A percentile compares a stretch with the other conserved stretches of the same genome.
phyloP scores from a whole-genome alignment of 1,140 invertebrate species.

The Hesperophylax magnus region DNA sequence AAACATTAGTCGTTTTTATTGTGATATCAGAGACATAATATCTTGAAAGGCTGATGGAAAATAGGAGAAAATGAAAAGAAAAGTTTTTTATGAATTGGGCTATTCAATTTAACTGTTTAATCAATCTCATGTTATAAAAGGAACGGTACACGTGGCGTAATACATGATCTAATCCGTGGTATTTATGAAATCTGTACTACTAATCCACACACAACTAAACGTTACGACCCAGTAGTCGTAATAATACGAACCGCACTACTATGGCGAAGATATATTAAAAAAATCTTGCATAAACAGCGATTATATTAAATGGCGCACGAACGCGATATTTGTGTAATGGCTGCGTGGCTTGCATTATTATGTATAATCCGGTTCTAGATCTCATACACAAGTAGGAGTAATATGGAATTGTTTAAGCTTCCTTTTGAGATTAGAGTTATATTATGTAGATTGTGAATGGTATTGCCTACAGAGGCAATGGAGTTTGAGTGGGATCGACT shows the following conservation, averaged over 20 bases:
- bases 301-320: conserved; percentile 23
- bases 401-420: conserved; percentile 3
- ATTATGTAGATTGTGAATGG: no score
- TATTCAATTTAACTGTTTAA: no score
- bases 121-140: no score
- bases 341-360: conserved; percentile 1
- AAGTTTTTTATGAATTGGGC: no score
- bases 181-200: background rate
- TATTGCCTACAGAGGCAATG: no score
- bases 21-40: no score
- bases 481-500: no score
- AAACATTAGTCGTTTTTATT: no score
- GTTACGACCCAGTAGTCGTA: background rate
- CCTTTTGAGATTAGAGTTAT: no score
- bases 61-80: no score
- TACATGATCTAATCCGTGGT: background rate
- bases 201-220: background rate
- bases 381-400: background rate
- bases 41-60: no score
- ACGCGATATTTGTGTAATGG: conserved; percentile 7
- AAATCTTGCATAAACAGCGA: conserved; percentile 23
- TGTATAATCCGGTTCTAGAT: conserved; percentile 18
- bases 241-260: background rate
- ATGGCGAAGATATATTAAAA: background rate
- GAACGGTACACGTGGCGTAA: no score